A percentile compares a stretch with the other conserved stretches of the same genome.
Conservation (phyloP, 2,113 vertebrate genomes). For the Bubo bubo region DNA sequence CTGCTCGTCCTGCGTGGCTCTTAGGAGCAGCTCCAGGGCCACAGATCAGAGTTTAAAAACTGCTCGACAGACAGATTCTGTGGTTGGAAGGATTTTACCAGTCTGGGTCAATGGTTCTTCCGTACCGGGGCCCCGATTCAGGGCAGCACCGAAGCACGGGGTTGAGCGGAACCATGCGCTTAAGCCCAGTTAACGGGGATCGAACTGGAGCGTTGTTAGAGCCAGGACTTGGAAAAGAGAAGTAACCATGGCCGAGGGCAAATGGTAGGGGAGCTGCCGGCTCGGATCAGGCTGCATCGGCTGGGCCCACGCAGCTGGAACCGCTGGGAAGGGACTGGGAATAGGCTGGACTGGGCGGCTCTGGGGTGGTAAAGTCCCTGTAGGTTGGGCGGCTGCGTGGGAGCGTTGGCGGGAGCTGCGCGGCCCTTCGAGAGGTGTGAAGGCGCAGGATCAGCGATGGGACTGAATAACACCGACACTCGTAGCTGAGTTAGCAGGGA, state of each 20-base stretch:
- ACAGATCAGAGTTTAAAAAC: background rate
- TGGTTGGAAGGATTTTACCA: background rate
- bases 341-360: background rate
- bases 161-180: background rate
- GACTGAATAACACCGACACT: fast-evolving
- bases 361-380: background rate
- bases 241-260: background rate
- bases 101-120: background rate
- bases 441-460: background rate
- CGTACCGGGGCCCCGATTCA: background rate
- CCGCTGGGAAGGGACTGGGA: background rate
- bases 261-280: background rate
- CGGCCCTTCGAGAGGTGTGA: background rate
- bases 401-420: background rate
- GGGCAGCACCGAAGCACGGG: background rate
- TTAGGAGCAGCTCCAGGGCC: background rate
- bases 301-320: background rate
- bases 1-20: background rate
- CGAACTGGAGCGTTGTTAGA: background rate
- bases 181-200: background rate
- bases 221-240: background rate
- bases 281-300: fast-evolving
- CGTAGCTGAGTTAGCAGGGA: background rate
- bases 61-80: too few species aligned
- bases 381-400: background rate